Percentiles rank a stretch among this genome's conserved stretches.
Evolutionary conservation across 2,888 invertebrate species (phyloP).

Genomic region (Morpho deidamia): DNA sequence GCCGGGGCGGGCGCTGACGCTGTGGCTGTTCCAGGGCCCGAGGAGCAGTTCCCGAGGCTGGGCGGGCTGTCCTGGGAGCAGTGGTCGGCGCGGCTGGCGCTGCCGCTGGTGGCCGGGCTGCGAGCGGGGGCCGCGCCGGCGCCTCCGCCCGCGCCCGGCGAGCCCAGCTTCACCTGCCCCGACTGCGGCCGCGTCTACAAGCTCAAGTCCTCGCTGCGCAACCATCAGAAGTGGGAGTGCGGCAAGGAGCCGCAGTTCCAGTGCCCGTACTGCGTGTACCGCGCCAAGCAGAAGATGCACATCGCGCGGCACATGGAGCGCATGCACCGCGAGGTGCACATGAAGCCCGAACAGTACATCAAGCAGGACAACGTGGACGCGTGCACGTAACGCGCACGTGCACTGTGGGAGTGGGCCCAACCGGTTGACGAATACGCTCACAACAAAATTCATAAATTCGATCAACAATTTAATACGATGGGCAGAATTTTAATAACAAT

Average conservation of each 20-base stretch:
- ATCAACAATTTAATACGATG: no score
- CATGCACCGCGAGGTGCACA: constrained; percentile 85
- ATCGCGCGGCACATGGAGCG: constrained; percentile 90
- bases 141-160: constrained; percentile 50
- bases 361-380: constrained; percentile 75
- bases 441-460: no score
- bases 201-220: constrained; percentile 89
- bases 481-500: no score
- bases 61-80: constrained; percentile 84
- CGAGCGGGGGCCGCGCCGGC: constrained; percentile 68
- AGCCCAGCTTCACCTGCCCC: constrained; percentile 83
- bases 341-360: constrained; percentile 69
- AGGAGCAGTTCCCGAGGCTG: constrained; percentile 81
- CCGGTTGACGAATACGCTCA: no score
- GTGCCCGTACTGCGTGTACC: constrained; percentile 90
- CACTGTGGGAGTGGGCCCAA: no score
- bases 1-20: no score
- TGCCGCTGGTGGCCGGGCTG: constrained; percentile 81
- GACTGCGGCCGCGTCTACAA: constrained; percentile 92
- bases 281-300: constrained; percentile 91
- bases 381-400: constrained; percentile 51
- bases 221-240: constrained; percentile 92
- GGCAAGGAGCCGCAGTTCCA: constrained; percentile 91
- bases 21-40: constrained; percentile 52
- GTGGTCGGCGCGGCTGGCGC: constrained; percentile 86